phyloP scores from a whole-genome alignment of 1,140 invertebrate genomes.

The Notospermus geniculatus region DNA sequence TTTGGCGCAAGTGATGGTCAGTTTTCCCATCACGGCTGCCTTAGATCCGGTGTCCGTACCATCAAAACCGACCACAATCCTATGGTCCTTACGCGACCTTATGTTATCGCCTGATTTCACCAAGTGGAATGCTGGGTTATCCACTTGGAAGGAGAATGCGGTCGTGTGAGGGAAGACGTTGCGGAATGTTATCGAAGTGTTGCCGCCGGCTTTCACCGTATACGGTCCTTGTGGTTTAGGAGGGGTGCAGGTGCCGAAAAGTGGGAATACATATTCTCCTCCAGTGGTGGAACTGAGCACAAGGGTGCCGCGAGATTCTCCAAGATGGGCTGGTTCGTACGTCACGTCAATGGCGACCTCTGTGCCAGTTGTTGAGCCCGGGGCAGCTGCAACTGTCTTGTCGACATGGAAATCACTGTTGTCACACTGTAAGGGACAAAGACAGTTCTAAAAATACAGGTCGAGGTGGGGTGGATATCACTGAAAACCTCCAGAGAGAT shows the following conservation, averaged over 20 bases:
- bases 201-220: conserved; percentile 49
- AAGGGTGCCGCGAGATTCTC: conserved; percentile 46
- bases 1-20: conserved; percentile 50
- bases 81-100: conserved; percentile 49
- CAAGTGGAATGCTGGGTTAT: conserved; percentile 54
- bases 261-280: conserved; percentile 54
- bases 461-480: no score
- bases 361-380: conserved; percentile 49
- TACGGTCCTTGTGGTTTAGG: conserved; percentile 57
- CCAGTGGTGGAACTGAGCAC: conserved; percentile 45
- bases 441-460: neutral
- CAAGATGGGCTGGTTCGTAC: conserved; percentile 54
- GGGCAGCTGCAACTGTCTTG: conserved; percentile 51
- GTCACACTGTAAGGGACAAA: conserved; percentile 41
- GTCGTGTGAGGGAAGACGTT: conserved; percentile 53
- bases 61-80: conserved; percentile 55
- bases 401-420: conserved; percentile 54
- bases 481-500: no score
- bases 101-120: conserved; percentile 52
- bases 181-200: conserved; percentile 49
- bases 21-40: conserved; percentile 54
- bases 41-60: conserved; percentile 48
- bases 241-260: conserved; percentile 49
- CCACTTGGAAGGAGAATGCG: conserved; percentile 53
- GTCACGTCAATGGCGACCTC: conserved; percentile 52